A percentile compares a stretch with the other conserved stretches of the same genome.
Conservation (phyloP, 2,113 vertebrate species). For the Equus quagga region DNA sequence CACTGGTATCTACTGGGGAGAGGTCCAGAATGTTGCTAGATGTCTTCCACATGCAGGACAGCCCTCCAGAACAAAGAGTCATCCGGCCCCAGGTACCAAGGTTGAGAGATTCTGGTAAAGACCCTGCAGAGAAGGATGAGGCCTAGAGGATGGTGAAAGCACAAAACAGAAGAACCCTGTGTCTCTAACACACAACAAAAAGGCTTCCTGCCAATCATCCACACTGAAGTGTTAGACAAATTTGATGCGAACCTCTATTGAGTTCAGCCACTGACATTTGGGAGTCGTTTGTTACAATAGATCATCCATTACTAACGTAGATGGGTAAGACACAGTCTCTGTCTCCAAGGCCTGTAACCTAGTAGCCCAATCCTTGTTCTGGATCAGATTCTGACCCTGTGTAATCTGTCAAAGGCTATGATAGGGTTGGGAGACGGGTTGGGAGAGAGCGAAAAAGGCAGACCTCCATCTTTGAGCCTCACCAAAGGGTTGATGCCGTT, state of each 20-base stretch:
- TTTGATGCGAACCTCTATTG: neutral
- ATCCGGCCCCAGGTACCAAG: neutral
- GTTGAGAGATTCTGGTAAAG: neutral
- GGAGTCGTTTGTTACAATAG: neutral
- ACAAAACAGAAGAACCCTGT: neutral
- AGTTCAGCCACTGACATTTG: neutral
- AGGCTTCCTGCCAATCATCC: no score
- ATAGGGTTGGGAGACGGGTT: no score
- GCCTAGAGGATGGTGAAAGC: fast-evolving
- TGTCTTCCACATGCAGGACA: fast-evolving
- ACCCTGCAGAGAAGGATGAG: neutral
- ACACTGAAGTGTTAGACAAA: neutral
- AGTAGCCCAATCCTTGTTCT: neutral
- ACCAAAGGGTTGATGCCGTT: neutral
- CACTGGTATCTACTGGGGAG: neutral
- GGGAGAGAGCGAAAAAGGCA: neutral
- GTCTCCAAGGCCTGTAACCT: neutral
- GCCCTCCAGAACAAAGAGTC: neutral
- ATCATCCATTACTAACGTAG: neutral
- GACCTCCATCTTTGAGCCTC: neutral
- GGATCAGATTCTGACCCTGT: neutral
- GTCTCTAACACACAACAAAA: neutral
- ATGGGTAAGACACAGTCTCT: neutral
- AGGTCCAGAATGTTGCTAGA: neutral
- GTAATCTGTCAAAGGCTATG: neutral